These are phyloP conservation scores for Odontocolon sp. DNA, from an alignment of 2,888 invertebrate species.

Conservation along the genomic window DNA sequence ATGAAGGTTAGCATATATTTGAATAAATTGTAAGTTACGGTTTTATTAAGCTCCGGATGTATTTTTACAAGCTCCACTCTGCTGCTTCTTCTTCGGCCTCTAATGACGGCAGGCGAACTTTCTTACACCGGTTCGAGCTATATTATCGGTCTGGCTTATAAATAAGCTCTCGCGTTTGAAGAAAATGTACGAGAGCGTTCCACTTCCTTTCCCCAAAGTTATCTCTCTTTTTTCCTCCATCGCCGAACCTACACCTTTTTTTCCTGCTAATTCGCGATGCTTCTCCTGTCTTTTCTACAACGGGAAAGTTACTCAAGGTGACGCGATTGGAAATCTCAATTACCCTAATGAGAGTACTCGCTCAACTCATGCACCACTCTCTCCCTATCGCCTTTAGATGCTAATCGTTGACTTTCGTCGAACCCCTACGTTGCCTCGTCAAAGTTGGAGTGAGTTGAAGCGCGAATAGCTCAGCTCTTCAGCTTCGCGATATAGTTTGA, in stretches of 20 bases:
- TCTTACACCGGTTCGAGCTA: conserved; percentile 52
- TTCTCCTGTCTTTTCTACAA: neutral
- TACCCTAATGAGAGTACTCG: conserved; percentile 50
- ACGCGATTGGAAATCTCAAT: conserved; percentile 58
- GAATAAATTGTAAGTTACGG: conserved; percentile 75
- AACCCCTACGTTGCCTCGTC: conserved; percentile 4
- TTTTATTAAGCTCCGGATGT: conserved; percentile 73
- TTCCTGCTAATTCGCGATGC: conserved; percentile 29
- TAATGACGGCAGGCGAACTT: conserved; percentile 48
- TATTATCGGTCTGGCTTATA: conserved; percentile 59
- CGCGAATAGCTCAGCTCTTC: neutral
- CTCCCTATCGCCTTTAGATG: neutral
- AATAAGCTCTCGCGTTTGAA: conserved; percentile 52
- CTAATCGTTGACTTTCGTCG: conserved; percentile 11
- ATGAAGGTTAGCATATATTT: conserved; percentile 76
- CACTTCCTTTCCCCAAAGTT: conserved; percentile 20
- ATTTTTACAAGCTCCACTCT: conserved; percentile 71
- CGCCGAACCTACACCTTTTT: neutral
- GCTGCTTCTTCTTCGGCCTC: conserved; percentile 19
- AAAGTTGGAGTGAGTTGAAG: too few relatives aligned
- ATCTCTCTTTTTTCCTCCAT: conserved; percentile 4
- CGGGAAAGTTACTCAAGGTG: conserved; percentile 38
- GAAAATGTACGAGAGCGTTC: conserved; percentile 28
- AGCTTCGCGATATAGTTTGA: too few relatives aligned
- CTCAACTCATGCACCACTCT: neutral